A percentile compares a stretch with the other conserved stretches of the same genome.
Evolutionary conservation across 2,797 vertebrate genomes (phyloP).

Genomic region (Enteromius radiatus): DNA sequence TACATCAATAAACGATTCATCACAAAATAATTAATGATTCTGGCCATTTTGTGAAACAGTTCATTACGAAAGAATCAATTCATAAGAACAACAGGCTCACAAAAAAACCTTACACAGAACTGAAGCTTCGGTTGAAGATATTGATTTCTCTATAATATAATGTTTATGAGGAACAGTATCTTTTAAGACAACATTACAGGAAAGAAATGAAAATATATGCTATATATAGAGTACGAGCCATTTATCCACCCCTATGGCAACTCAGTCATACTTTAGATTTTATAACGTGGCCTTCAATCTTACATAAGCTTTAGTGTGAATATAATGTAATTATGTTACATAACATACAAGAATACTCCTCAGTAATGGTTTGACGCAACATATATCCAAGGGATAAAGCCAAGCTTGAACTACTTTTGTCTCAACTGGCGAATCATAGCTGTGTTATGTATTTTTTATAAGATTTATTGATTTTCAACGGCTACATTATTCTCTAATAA

Average conservation of each 20-base stretch:
- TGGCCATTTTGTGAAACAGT: too few relatives aligned
- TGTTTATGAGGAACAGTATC: background rate
- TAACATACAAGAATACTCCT: slow-evolving; percentile 38
- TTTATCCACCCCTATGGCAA: background rate
- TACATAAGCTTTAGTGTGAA: slow-evolving; percentile 39
- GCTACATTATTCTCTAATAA: slow-evolving; percentile 6
- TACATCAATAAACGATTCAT: too few relatives aligned
- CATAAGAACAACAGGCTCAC: too few relatives aligned
- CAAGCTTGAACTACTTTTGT: slow-evolving; percentile 16
- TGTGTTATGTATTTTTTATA: background rate
- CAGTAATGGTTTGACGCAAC: slow-evolving; percentile 29
- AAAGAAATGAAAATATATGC: slow-evolving; percentile 2
- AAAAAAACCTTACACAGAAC: too few relatives aligned
- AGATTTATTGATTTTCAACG: slow-evolving; percentile 16
- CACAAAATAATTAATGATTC: too few relatives aligned
- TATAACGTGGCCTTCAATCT: slow-evolving; percentile 17
- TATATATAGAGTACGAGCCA: too few relatives aligned
- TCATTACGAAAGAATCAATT: too few relatives aligned
- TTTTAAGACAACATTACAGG: background rate
- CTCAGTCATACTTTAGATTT: slow-evolving; percentile 22
- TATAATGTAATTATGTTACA: slow-evolving; percentile 46
- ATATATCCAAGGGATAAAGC: background rate
- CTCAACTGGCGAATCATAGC: slow-evolving; percentile 17
- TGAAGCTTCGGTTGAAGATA: too few relatives aligned
- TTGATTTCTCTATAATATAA: too few relatives aligned